phyloP scores from a whole-genome alignment of 2,113 vertebrate species.

The Strix aluco region DNA sequence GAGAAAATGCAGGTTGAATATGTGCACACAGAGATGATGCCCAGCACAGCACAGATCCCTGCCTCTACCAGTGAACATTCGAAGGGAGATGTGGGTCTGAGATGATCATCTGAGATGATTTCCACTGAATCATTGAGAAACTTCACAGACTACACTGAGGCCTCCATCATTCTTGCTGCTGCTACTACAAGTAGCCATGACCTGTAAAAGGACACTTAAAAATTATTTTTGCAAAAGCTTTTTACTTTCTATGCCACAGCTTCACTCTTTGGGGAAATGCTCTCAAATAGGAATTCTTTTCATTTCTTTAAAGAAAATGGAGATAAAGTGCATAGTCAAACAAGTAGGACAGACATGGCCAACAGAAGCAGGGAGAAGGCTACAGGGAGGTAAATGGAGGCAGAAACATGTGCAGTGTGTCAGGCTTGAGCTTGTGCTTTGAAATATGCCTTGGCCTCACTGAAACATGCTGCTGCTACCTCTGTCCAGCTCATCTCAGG shows the following conservation, averaged over 20 bases:
- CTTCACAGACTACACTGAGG: not conserved
- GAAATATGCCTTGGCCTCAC: not conserved
- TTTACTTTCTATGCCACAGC: not conserved
- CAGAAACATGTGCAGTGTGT: not conserved
- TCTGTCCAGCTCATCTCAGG: not conserved
- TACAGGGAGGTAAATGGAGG: not conserved
- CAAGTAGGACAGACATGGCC: not conserved
- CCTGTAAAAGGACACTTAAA: not conserved
- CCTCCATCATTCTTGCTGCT: not conserved
- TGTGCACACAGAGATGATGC: accelerated
- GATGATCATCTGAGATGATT: not conserved
- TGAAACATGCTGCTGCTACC: not conserved
- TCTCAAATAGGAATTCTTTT: not conserved
- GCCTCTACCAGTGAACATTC: not conserved
- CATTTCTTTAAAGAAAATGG: not conserved
- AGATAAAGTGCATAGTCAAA: not conserved
- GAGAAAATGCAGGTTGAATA: not conserved
- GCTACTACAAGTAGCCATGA: not conserved
- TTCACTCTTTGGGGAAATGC: not conserved
- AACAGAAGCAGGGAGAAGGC: not conserved
- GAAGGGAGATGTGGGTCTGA: not conserved
- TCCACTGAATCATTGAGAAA: not conserved
- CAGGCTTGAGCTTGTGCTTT: not conserved
- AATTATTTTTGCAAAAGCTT: not conserved
- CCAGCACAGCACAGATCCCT: not conserved